Evolutionary conservation across 2,113 vertebrate species (phyloP).

Genomic region (Megalops atlanticus): DNA sequence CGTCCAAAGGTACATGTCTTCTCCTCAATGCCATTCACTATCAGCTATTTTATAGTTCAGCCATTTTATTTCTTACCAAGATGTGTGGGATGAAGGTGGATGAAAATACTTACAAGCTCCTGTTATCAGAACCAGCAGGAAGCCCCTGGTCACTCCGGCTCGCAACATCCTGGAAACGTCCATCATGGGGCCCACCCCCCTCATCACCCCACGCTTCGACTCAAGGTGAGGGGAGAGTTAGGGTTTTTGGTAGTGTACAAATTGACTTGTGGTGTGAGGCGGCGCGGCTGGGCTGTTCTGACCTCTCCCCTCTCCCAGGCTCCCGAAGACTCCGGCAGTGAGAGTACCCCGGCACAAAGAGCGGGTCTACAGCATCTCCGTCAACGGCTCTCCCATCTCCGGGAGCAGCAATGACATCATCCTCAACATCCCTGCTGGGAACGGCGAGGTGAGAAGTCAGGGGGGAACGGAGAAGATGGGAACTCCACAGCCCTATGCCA

Average conservation of each 20-base stretch:
- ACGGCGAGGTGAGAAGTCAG: conserved; percentile 66
- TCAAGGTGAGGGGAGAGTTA: conserved; percentile 57
- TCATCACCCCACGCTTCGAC: conserved; percentile 73
- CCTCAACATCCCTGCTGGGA: conserved; percentile 70
- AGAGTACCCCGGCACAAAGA: conserved; percentile 69
- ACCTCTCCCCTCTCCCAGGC: conserved; percentile 45
- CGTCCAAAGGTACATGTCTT: conserved; percentile 57
- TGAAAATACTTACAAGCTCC: background rate
- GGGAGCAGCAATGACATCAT: conserved; percentile 59
- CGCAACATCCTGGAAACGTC: conserved; percentile 63
- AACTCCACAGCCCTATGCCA: background rate
- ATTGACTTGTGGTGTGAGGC: background rate
- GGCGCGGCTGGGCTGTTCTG: background rate
- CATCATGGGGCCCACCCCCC: conserved; percentile 67
- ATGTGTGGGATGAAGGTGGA: background rate
- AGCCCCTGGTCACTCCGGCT: conserved; percentile 66
- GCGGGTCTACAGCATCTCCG: conserved; percentile 71
- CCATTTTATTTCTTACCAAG: background rate
- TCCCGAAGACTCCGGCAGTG: conserved; percentile 68
- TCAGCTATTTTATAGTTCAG: background rate
- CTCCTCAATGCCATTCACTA: background rate
- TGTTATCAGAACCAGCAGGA: conserved; percentile 62
- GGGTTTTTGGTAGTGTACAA: background rate
- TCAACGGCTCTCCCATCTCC: conserved; percentile 72
- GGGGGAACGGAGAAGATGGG: no score